Conservation (phyloP, 1,140 invertebrate genomes). For the Sitophilus oryzae region DNA sequence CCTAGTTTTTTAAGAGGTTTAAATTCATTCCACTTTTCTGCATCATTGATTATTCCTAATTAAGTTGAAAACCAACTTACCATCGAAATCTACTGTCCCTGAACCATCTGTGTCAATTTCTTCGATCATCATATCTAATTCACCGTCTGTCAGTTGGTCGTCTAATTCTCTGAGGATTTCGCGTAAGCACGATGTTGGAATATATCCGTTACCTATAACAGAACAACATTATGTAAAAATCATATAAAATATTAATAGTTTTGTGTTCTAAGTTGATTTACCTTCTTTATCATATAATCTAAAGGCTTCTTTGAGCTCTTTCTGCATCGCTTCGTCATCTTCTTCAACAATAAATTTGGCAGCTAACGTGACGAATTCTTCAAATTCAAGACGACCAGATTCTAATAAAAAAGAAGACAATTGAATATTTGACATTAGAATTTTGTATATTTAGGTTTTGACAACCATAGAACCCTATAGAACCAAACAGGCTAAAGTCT, state of each 20-base stretch:
- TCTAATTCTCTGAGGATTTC: slow-evolving; percentile 90
- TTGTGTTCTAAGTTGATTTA: slow-evolving; percentile 33
- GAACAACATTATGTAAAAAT: slow-evolving; percentile 1
- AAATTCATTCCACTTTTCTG: too few species aligned
- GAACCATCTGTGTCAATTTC: slow-evolving; percentile 95
- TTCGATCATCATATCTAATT: slow-evolving; percentile 92
- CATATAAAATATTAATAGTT: background rate
- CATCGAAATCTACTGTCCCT: slow-evolving; percentile 75
- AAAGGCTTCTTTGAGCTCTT: slow-evolving; percentile 89
- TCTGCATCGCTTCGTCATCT: slow-evolving; percentile 87
- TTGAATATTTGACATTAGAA: background rate
- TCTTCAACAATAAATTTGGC: slow-evolving; percentile 93
- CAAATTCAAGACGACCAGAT: slow-evolving; percentile 90
- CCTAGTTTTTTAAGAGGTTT: too few species aligned
- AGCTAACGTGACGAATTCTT: slow-evolving; percentile 88
- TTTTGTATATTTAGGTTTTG: background rate
- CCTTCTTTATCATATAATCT: slow-evolving; percentile 68
- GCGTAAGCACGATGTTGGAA: slow-evolving; percentile 84
- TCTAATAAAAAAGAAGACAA: slow-evolving; percentile 51
- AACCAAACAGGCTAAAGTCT: too few species aligned
- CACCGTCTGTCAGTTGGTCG: slow-evolving; percentile 85
- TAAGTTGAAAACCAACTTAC: too few species aligned
- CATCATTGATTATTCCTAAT: too few species aligned
- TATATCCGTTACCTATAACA: slow-evolving; percentile 81
- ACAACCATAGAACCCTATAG: too few species aligned